These are phyloP conservation scores for Rhamphomyia laevipes DNA, from an alignment of 2,888 invertebrate genomes.

Conservation along the genomic window DNA sequence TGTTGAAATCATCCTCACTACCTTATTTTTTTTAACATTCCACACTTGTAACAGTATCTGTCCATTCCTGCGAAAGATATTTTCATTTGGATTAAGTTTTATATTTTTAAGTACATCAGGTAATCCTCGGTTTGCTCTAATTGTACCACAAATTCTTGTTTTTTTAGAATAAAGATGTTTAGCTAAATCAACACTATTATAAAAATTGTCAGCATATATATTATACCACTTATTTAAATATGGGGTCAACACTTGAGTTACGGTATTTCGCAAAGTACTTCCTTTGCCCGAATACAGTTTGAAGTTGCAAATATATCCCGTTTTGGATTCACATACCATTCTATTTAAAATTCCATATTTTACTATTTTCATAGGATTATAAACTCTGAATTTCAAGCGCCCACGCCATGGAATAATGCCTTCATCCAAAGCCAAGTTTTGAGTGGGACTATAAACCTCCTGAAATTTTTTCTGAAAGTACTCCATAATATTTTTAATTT, in stretches of 20 bases:
- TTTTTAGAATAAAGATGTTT: not conserved
- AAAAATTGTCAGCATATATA: conserved; percentile 5
- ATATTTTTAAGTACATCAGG: not conserved
- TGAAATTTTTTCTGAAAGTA: not conserved
- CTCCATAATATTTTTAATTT: not conserved
- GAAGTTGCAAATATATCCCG: conserved; percentile 1
- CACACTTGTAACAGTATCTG: not conserved
- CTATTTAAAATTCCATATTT: conserved; percentile 6
- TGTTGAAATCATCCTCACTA: not conserved
- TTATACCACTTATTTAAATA: conserved; percentile 4
- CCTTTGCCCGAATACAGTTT: conserved; percentile 1
- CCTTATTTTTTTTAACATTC: not conserved
- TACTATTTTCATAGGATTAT: conserved; percentile 5
- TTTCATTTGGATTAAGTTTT: not conserved
- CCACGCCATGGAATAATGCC: not conserved
- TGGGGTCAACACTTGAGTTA: not conserved
- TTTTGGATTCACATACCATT: conserved; percentile 4
- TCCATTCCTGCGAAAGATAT: not conserved
- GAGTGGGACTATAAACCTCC: not conserved
- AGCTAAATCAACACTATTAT: conserved; percentile 2
- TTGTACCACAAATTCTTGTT: conserved; percentile 2
- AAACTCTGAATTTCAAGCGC: conserved; percentile 2
- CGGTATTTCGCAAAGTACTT: not conserved
- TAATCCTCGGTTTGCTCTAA: conserved; percentile 1
- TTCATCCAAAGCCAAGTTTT: not conserved